Evolutionary conservation across 2,113 vertebrate genomes (phyloP), one percentile per base, ranked within the genome.

Genomic region (Menura novaehollandiae): DNA sequence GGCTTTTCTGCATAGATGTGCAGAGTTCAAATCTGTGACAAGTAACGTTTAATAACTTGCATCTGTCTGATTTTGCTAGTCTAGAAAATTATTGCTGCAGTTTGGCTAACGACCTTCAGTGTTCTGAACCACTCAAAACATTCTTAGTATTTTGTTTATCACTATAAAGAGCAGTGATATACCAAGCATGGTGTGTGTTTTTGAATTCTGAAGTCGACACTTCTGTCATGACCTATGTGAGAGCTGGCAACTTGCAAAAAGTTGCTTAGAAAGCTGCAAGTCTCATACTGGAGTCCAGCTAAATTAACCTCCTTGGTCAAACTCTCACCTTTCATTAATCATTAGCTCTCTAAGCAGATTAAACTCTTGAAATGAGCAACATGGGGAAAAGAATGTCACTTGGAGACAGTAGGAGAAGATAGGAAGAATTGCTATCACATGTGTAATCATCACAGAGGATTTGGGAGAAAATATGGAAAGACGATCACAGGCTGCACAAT

Each of bases 11-110:
- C 1, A 2, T 80, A 56, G 64, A 95, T 83, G 49, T 39, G 35
- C 55, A 91, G 91, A 90, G 95, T 96, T 97, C 94, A 94, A 93
- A 76, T 68, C 56, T 93, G 71, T 97, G 93, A 97, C 95, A 95
- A 93, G 51, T 35, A 94, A 75, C 44, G 75, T 84, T 96, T 97
- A 97, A 97, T 96, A 94, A 91, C 93, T 96, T 97, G 87, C 97
- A 97, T 97, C 95, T 97, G 96, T 93, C 67, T 85, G 71, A 58
- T 74, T 91, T 92, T 87, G 44, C 52, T 96, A 90, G 85, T 93
- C 77, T 86, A 77, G 81, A 41, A 89, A 85, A 58, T 46, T 81
- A 47, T 91, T 91, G 66, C 71, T 97, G 27, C 58, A 43, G 23
- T 93, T 95, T 94, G 91, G 73, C 81, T 85, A 67, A 76, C 49